phyloP scores from a whole-genome alignment of 1,140 invertebrate genomes.

The Trissolcus basalis region DNA sequence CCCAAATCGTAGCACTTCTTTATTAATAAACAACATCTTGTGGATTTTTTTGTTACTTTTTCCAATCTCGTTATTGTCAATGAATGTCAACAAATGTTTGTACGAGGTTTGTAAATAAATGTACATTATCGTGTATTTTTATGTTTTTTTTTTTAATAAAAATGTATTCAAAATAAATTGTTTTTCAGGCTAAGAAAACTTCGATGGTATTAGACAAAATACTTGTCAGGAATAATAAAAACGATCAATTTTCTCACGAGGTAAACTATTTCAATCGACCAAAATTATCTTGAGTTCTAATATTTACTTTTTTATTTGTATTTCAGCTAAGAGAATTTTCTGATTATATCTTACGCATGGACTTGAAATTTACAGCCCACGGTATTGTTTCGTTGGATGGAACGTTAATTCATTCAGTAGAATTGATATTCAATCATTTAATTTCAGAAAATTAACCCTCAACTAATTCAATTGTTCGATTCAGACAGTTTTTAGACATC shows the following conservation, averaged over 20 bases:
- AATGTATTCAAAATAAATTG: background rate
- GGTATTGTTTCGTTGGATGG: slow-evolving; percentile 29
- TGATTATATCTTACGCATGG: slow-evolving; percentile 18
- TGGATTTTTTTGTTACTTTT: slow-evolving; percentile 8
- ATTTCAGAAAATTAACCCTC: background rate
- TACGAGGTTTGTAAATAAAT: slow-evolving; percentile 21
- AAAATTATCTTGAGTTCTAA: background rate
- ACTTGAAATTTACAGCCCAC: slow-evolving; percentile 26
- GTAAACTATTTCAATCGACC: background rate
- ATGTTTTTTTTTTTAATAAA: background rate
- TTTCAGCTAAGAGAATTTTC: slow-evolving; percentile 31
- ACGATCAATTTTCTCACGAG: too few relatives aligned
- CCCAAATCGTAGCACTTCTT: too few relatives aligned
- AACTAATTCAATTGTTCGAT: too few relatives aligned
- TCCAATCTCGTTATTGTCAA: slow-evolving; percentile 12
- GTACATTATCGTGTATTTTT: too few relatives aligned
- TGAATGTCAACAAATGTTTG: slow-evolving; percentile 7
- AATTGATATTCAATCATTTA: background rate
- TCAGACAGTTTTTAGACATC: too few relatives aligned
- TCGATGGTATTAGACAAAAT: too few relatives aligned
- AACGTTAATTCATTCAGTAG: slow-evolving; percentile 25
- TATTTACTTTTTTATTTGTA: slow-evolving; percentile 1
- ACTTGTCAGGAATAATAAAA: too few relatives aligned
- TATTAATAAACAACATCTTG: background rate
- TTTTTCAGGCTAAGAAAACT: background rate